phyloP scores from a whole-genome alignment of 2,797 vertebrate species.

The Acanthiza pusilla region DNA sequence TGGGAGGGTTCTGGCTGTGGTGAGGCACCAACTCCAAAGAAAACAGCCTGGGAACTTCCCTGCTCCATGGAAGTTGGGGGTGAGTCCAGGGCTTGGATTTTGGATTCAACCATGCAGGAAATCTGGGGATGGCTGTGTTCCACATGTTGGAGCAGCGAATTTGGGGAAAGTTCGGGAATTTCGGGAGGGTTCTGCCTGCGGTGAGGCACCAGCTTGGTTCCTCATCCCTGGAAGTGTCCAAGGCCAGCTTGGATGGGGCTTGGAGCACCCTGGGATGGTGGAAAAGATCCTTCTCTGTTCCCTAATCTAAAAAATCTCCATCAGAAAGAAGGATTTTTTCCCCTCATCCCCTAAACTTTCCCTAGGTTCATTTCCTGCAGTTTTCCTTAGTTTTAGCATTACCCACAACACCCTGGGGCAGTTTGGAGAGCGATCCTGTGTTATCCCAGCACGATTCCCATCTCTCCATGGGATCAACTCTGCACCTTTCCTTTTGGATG shows the following conservation, averaged over 20 bases:
- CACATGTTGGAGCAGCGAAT: accelerated
- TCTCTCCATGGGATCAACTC: background rate
- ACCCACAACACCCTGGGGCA: background rate
- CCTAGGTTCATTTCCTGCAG: background rate
- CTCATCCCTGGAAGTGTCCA: background rate
- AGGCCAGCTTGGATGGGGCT: too few relatives aligned
- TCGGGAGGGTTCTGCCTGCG: background rate
- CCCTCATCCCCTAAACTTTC: background rate
- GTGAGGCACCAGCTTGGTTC: background rate
- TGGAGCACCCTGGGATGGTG: background rate
- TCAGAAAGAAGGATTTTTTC: background rate
- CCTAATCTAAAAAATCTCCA: background rate
- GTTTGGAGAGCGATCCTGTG: background rate
- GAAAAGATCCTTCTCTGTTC: background rate
- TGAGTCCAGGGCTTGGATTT: background rate
- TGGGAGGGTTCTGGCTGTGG: background rate
- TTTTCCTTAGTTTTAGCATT: background rate
- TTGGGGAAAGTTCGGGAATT: background rate
- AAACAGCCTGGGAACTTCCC: background rate
- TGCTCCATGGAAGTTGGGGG: too few relatives aligned
- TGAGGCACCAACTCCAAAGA: background rate
- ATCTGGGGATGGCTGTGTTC: background rate
- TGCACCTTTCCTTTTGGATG: background rate
- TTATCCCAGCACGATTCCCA: background rate
- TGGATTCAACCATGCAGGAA: background rate